These are phyloP conservation scores for Phalanger gymnotis DNA, from an alignment of 2,797 vertebrate species.

Conservation along the genomic window DNA sequence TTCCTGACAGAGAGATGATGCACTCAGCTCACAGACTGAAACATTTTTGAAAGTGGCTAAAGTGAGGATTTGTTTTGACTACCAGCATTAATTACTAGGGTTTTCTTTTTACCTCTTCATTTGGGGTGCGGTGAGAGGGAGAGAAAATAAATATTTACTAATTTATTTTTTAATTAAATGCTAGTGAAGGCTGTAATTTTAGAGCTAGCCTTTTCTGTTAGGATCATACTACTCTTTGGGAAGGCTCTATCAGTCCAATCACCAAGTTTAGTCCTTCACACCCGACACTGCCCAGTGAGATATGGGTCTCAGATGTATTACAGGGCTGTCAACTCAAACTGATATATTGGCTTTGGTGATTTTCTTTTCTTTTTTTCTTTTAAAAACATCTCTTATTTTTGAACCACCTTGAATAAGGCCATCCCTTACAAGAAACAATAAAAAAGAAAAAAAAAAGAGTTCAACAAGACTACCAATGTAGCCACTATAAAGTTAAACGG, in stretches of 20 bases:
- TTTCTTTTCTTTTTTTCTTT: background rate
- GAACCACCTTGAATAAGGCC: background rate
- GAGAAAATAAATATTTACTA: background rate
- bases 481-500: background rate
- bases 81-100: background rate
- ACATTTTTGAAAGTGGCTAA: background rate
- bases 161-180: background rate
- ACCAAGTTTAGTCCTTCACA: background rate
- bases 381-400: background rate
- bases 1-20: background rate
- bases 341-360: background rate
- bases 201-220: constrained; percentile 24
- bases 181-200: constrained; percentile 50
- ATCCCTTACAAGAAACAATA: background rate
- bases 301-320: background rate
- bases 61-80: background rate
- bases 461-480: background rate
- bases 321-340: background rate
- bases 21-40: background rate
- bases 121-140: background rate
- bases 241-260: background rate
- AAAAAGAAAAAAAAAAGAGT: background rate
- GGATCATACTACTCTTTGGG: constrained; percentile 3
- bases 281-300: background rate
- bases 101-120: background rate